Evolutionary conservation across 2,113 vertebrate genomes (phyloP).

Genomic region (Ceyx margarethae): DNA sequence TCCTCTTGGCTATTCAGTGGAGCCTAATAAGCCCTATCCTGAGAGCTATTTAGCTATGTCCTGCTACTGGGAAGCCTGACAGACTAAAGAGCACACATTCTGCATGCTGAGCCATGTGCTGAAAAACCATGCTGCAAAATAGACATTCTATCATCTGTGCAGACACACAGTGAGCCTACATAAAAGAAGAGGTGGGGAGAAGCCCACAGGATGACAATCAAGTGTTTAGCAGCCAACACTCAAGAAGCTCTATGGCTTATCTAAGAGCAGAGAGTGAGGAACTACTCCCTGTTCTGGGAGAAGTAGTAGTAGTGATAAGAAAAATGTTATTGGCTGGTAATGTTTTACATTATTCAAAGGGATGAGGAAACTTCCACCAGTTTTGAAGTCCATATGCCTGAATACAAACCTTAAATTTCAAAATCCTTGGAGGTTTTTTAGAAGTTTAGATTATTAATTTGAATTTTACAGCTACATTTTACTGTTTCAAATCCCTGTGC

Average conservation of each 20-base stretch:
- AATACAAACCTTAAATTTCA: not conserved
- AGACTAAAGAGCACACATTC: not conserved
- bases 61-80: not conserved
- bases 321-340: not conserved
- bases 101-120: constrained; percentile 6
- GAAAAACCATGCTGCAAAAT: not conserved
- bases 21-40: constrained; percentile 12
- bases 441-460: not conserved
- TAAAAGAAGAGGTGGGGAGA: not conserved
- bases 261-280: not conserved
- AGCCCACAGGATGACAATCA: not conserved
- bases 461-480: not conserved
- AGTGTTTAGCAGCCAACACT: not conserved
- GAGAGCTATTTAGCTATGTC: not conserved
- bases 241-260: not conserved
- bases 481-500: not conserved
- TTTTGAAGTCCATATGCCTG: not conserved
- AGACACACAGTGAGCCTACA: not conserved
- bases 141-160: not conserved
- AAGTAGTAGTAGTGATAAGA: not conserved
- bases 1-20: not conserved
- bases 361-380: not conserved
- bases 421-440: not conserved
- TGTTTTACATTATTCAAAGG: not conserved
- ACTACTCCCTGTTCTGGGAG: not conserved